A percentile compares a stretch with the other conserved stretches of the same genome.
phyloP scores from a whole-genome alignment of 2,113 vertebrate genomes.

The Sakesphorus luctuosus region DNA sequence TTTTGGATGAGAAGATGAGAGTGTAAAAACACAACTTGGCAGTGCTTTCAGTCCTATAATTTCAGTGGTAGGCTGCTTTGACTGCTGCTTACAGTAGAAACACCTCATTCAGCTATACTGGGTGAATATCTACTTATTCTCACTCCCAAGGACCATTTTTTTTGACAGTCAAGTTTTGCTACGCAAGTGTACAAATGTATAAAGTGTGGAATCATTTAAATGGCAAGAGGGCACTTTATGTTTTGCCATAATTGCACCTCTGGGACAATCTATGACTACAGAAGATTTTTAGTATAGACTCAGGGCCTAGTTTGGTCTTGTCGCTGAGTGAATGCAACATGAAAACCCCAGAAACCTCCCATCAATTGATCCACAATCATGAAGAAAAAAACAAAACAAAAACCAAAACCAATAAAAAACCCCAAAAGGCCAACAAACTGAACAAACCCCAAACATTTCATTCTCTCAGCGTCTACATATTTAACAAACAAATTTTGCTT shows the following conservation, averaged over 20 bases:
- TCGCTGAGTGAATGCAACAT: background rate
- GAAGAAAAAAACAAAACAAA: background rate
- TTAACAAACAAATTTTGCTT: background rate
- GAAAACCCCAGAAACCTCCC: rapidly evolving
- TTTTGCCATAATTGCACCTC: background rate
- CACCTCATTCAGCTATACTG: background rate
- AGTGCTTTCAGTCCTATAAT: background rate
- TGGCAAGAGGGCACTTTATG: background rate
- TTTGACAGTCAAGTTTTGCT: background rate
- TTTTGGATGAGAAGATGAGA: background rate
- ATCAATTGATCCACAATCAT: background rate
- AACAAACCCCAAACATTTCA: rapidly evolving
- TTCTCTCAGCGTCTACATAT: background rate
- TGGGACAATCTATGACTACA: background rate
- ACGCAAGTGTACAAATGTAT: background rate
- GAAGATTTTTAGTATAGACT: background rate
- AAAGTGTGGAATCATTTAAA: background rate
- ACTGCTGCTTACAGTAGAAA: background rate
- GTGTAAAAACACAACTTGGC: background rate
- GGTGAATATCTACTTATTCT: background rate
- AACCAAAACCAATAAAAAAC: background rate
- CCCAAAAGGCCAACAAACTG: background rate
- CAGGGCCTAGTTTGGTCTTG: background rate
- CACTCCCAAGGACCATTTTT: background rate
- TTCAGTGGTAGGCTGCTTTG: background rate